Evolutionary conservation across 2,888 invertebrate genomes (phyloP).

Genomic region (Falcaria lacertinaria): DNA sequence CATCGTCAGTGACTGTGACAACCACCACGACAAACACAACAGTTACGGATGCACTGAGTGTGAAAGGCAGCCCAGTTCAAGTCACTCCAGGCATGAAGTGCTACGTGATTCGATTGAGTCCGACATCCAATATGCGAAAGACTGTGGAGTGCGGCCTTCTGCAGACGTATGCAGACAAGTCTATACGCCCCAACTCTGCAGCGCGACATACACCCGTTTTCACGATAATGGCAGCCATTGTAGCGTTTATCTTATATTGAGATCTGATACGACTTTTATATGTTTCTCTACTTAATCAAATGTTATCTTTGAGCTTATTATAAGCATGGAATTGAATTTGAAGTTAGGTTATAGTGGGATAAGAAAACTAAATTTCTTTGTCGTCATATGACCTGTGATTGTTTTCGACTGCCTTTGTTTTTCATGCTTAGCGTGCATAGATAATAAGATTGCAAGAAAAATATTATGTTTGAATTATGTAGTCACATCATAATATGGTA

Average conservation of each 20-base stretch:
- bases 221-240: constrained; percentile 38
- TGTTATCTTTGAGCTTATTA: background rate
- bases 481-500: no score
- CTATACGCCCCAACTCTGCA: constrained; percentile 53
- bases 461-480: no score
- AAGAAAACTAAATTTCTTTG: background rate
- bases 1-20: constrained; percentile 43
- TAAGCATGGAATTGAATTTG: no score
- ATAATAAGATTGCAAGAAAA: no score
- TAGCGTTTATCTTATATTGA: constrained; percentile 25
- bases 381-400: background rate
- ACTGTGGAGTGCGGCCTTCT: constrained; percentile 56
- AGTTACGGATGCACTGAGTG: constrained; percentile 59
- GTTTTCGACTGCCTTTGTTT: background rate
- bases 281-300: constrained; percentile 5
- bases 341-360: no score
- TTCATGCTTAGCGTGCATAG: background rate
- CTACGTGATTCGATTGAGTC: constrained; percentile 48
- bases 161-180: constrained; percentile 60
- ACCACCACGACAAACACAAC: constrained; percentile 58
- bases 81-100: constrained; percentile 68
- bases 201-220: constrained; percentile 42
- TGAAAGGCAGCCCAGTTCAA: constrained; percentile 57
- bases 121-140: constrained; percentile 47
- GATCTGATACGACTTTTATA: constrained; percentile 22